phyloP scores from a whole-genome alignment of 2,888 invertebrate genomes.

The Xylocampa areola region DNA sequence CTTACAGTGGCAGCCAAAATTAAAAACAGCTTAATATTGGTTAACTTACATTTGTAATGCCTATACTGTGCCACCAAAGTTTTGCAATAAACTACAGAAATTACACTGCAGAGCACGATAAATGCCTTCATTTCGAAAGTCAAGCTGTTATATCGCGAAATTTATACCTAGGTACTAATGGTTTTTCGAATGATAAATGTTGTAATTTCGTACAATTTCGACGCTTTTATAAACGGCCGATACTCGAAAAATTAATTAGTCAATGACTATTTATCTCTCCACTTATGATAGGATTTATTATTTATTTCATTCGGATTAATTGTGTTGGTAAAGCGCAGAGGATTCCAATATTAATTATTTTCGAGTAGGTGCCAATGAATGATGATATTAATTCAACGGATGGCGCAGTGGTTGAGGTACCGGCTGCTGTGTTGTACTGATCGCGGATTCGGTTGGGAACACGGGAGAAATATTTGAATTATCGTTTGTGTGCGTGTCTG shows the following conservation, averaged over 20 bases:
- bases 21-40: slow-evolving; percentile 16
- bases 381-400: no score
- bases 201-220: slow-evolving; percentile 34
- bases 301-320: slow-evolving; percentile 49
- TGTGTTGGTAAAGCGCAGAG: slow-evolving; percentile 17
- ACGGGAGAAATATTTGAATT: no score
- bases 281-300: slow-evolving; percentile 57
- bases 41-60: slow-evolving; percentile 46
- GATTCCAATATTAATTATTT: slow-evolving; percentile 27
- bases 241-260: slow-evolving; percentile 66
- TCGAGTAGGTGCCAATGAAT: background rate
- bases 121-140: slow-evolving; percentile 69
- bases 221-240: slow-evolving; percentile 63
- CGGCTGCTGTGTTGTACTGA: no score
- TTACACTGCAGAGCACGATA: slow-evolving; percentile 65
- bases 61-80: slow-evolving; percentile 62
- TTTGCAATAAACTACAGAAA: slow-evolving; percentile 70
- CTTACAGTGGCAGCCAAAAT: slow-evolving; percentile 8
- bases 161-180: slow-evolving; percentile 52
- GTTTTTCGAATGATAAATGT: slow-evolving; percentile 52
- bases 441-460: no score
- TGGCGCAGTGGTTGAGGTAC: no score
- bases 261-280: slow-evolving; percentile 49
- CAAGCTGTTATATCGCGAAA: slow-evolving; percentile 42
- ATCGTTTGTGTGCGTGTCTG: no score